phyloP scores from a whole-genome alignment of 2,888 invertebrate species.

The Allacma fusca region DNA sequence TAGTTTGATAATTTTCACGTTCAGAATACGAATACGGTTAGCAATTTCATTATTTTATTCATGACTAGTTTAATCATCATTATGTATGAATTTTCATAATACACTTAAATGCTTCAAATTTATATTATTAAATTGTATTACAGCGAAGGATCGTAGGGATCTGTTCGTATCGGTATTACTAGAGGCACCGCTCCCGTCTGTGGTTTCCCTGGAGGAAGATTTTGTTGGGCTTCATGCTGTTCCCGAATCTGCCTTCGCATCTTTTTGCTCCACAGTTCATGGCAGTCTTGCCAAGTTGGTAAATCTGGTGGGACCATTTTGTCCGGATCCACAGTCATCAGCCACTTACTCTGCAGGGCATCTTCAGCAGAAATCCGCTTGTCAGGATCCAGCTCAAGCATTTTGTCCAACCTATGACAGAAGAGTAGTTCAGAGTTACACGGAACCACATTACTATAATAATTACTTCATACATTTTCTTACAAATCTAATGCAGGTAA shows the following conservation, averaged over 20 bases:
- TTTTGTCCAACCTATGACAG: conserved; percentile 82
- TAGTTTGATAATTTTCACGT: too few species aligned
- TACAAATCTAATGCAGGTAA: conserved; percentile 80
- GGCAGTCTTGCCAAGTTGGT: conserved; percentile 97
- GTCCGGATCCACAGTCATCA: conserved; percentile 90
- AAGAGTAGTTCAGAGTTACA: too few species aligned
- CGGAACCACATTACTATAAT: background rate
- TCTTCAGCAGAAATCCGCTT: conserved; percentile 92
- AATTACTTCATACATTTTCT: conserved; percentile 33
- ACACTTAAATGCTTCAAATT: background rate
- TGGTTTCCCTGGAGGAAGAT: conserved; percentile 66
- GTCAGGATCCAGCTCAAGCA: conserved; percentile 95
- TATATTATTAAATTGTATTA: too few species aligned
- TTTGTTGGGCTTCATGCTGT: conserved; percentile 71
- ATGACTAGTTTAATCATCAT: conserved; percentile 26
- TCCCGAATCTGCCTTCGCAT: conserved; percentile 84
- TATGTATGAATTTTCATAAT: background rate
- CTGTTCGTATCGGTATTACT: too few species aligned
- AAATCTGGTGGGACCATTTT: conserved; percentile 83
- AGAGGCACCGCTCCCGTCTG: too few species aligned
- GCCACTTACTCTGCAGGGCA: conserved; percentile 90
- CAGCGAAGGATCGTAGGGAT: too few species aligned
- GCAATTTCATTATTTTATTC: conserved; percentile 30
- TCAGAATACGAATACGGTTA: conserved; percentile 46
- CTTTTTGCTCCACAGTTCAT: conserved; percentile 98